These are phyloP conservation scores for Rhinolophus ferrumequinum DNA, from an alignment of 2,113 vertebrate species.

Conservation along the genomic window DNA sequence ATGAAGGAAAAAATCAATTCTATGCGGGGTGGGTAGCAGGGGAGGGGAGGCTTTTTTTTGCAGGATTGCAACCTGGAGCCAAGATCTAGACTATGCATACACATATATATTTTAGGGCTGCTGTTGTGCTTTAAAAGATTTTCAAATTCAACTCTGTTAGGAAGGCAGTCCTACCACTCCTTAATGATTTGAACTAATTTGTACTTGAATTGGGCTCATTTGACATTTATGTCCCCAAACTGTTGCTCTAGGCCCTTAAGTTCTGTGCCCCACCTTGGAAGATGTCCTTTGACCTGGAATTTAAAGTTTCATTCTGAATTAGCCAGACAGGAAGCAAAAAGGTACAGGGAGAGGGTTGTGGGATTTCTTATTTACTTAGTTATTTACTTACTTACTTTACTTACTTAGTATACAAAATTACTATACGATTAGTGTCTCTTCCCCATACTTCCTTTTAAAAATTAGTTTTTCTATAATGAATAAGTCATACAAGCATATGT, in stretches of 20 bases:
- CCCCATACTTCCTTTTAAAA: not conserved
- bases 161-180: not conserved
- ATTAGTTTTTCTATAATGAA: not conserved
- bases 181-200: not conserved
- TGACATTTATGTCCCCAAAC: not conserved
- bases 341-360: not conserved
- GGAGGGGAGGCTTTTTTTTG: not conserved
- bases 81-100: not conserved
- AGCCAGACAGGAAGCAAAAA: not conserved
- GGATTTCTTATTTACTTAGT: not conserved
- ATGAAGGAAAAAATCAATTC: not conserved
- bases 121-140: not conserved
- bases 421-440: not conserved
- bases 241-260: not conserved
- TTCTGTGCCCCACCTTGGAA: not conserved
- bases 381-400: no score
- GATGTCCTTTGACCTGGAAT: not conserved
- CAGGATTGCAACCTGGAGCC: not conserved
- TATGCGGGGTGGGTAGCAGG: accelerated
- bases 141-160: not conserved
- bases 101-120: not conserved
- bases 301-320: not conserved
- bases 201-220: not conserved
- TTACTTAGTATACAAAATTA: not conserved
- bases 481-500: no score